Evolutionary conservation across 2,797 vertebrate species (phyloP), one percentile per base, ranked within the genome.

Genomic region (Nannoperca australis): DNA sequence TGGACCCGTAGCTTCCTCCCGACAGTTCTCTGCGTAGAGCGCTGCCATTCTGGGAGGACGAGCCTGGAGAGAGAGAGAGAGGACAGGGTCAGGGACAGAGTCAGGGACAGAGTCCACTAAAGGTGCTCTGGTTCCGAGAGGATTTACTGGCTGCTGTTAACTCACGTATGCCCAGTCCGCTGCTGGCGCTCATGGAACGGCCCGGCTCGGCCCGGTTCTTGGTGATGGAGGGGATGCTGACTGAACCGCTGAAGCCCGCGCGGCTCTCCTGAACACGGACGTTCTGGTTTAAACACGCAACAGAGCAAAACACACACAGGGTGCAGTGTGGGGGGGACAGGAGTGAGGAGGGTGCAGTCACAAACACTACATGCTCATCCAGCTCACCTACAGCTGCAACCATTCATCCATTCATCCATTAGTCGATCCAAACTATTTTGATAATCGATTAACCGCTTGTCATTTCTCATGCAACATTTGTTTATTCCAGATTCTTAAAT

Each of bases 181-280:
- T 99, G 95, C 98, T 99, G 15, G 98, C 98, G 0, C 98, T 99
- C 98, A 99, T 98, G 55, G 98, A 99, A 13, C 98, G 96, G 0
- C 98, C 98, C 0, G 98, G 98, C 82, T 99, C 98, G 0, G 92
- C 95, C 81, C 97, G 96, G 92, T 97, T 96, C 86, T 98, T 99
- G 4, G 97, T 96, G 94, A 99, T 98, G 9, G 98, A 99, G 0
- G 98, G 97, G 89, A 99, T 99, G 86, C 98, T 99, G 95, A 98
- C 97, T 0, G 98, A 99, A 30, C 97, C 98, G 5, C 98, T 99
- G 94, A 99, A 99, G 20, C 97, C 96, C 0, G 96, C 94, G 27
- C 97, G 96, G 83, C 91, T 98, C 92, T 99, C 98, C 95, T 98
- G 98, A 89, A 96, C 95, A 91, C 97, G 96, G 59, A 97, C 95